phyloP scores from a whole-genome alignment of 2,888 invertebrate genomes.

The Fragum sueziense region DNA sequence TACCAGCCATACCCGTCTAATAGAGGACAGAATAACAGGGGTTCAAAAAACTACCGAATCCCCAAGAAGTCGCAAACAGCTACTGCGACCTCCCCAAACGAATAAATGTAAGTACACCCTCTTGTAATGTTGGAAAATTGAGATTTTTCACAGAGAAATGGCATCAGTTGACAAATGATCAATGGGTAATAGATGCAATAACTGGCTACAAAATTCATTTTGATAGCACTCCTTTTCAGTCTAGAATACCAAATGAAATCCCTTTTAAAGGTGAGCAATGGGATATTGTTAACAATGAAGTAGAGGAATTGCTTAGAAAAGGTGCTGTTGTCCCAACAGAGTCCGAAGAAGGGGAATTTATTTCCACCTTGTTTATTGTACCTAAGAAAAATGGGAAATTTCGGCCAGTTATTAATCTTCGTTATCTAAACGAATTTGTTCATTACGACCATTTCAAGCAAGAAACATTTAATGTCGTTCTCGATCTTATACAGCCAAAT shows the following conservation, averaged over 20 bases:
- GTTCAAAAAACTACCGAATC: neutral
- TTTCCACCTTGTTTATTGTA: no score
- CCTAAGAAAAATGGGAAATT: conserved; percentile 1
- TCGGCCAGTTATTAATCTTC: conserved; percentile 29
- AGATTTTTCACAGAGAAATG: neutral
- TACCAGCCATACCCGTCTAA: neutral
- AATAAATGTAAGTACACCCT: neutral
- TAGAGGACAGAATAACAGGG: conserved; percentile 5
- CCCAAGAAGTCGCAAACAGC: neutral
- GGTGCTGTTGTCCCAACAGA: no score
- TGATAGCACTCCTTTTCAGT: conserved; percentile 12
- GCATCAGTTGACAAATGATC: neutral
- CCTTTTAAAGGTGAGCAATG: no score
- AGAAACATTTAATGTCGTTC: conserved; percentile 32
- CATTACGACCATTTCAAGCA: conserved; percentile 48
- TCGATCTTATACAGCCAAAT: conserved; percentile 34
- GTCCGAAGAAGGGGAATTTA: no score
- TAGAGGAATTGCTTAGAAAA: conserved; percentile 6
- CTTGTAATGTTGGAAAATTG: neutral
- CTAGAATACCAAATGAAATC: conserved; percentile 27
- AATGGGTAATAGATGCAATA: neutral
- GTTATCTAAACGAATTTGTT: no score
- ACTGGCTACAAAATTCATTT: conserved; percentile 38
- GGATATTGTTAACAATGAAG: conserved; percentile 26
- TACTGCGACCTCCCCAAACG: neutral